Conservation (phyloP, 2,888 invertebrate genomes). For the Philopedon plagiatum region DNA sequence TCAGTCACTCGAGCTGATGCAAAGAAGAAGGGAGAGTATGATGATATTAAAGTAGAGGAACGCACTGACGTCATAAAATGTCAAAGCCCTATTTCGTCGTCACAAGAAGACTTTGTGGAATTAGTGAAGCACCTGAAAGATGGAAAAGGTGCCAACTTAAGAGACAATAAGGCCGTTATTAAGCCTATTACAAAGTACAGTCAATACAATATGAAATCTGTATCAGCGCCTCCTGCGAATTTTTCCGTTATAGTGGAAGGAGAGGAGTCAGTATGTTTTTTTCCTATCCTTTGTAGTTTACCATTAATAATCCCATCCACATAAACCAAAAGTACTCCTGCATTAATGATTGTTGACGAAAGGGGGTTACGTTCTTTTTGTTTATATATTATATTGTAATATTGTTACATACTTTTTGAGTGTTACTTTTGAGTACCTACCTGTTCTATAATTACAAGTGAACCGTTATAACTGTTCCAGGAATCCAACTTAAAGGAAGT, state of each 20-base stretch:
- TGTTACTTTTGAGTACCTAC: too few relatives aligned
- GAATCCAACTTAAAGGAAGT: too few relatives aligned
- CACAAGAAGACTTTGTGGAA: slow-evolving; percentile 54
- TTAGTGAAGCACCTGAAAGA: slow-evolving; percentile 48
- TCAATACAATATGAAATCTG: slow-evolving; percentile 55
- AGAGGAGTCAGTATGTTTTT: slow-evolving; percentile 55
- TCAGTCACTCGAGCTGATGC: slow-evolving; percentile 57
- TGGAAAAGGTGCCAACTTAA: slow-evolving; percentile 46
- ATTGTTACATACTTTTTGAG: too few relatives aligned
- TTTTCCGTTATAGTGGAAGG: slow-evolving; percentile 63
- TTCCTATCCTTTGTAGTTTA: background rate
- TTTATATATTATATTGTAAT: too few relatives aligned
- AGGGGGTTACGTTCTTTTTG: too few relatives aligned
- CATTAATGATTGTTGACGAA: too few relatives aligned
- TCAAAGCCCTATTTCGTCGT: slow-evolving; percentile 39
- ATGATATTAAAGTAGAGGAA: slow-evolving; percentile 57
- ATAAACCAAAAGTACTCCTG: too few relatives aligned
- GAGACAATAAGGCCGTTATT: slow-evolving; percentile 45
- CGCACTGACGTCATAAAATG: slow-evolving; percentile 55
- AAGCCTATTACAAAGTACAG: slow-evolving; percentile 53
- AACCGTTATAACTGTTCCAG: too few relatives aligned
- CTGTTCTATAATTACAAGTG: too few relatives aligned
- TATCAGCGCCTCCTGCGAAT: slow-evolving; percentile 58
- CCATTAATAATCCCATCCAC: too few relatives aligned
- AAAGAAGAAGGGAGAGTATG: slow-evolving; percentile 52